phyloP scores from a whole-genome alignment of 2,113 vertebrate genomes.

The Oenanthe oenanthe region DNA sequence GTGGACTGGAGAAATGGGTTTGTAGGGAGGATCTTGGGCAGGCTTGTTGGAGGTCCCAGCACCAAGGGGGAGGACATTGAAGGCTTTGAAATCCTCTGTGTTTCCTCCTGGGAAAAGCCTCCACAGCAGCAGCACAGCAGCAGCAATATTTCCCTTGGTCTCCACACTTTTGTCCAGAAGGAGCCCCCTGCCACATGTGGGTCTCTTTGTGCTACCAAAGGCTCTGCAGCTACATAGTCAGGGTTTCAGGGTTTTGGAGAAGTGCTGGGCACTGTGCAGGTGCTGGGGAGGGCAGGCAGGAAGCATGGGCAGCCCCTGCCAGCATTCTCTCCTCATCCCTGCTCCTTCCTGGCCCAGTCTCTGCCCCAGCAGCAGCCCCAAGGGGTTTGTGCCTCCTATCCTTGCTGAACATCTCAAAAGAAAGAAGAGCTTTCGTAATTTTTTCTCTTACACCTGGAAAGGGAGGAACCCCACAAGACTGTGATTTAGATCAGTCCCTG shows the following conservation, averaged over 20 bases:
- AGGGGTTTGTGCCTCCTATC: not conserved
- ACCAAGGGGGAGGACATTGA: not conserved
- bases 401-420: not conserved
- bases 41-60: not conserved
- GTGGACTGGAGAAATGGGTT: not conserved
- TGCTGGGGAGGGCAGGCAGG: not conserved
- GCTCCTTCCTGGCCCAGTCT: not conserved
- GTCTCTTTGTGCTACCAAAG: not conserved
- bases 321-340: not conserved
- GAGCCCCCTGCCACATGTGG: fast-evolving
- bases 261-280: fast-evolving
- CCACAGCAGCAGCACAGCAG: not conserved
- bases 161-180: not conserved
- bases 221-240: not conserved
- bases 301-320: not conserved
- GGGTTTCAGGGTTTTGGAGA: fast-evolving
- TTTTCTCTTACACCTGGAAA: not conserved
- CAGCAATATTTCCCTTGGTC: fast-evolving
- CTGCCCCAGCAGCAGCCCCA: not conserved
- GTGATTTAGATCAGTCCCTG: not conserved
- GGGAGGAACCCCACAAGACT: not conserved
- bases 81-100: not conserved
- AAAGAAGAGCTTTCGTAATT: not conserved
- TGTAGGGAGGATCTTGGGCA: fast-evolving
- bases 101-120: not conserved